Conservation (phyloP, 2,888 invertebrate genomes). For the Chymomyza fuscimana region DNA sequence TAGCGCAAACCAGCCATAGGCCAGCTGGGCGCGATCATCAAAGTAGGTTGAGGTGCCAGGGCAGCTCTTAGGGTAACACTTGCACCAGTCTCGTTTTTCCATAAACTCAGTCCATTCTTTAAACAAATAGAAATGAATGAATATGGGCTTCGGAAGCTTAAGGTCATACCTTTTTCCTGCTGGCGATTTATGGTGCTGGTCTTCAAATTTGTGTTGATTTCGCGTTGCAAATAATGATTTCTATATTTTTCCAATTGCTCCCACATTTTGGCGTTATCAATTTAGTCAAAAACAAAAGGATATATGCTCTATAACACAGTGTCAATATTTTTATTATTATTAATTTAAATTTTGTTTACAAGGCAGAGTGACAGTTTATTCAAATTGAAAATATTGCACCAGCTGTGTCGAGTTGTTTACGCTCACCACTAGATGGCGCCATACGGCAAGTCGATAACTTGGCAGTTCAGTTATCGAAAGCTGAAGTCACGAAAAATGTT, state of each 20-base stretch:
- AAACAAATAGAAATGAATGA: background rate
- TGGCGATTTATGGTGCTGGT: constrained; percentile 48
- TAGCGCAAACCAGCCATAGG: constrained; percentile 70
- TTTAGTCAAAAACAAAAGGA: background rate
- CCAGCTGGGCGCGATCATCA: constrained; percentile 62
- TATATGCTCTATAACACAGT: background rate
- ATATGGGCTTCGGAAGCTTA: no score
- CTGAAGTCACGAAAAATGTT: no score
- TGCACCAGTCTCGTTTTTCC: constrained; percentile 38
- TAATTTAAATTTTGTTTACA: no score
- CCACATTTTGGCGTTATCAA: constrained; percentile 64
- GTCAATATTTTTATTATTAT: no score
- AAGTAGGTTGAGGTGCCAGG: constrained; percentile 55
- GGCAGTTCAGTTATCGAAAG: no score
- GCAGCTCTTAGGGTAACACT: constrained; percentile 30
- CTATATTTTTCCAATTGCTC: constrained; percentile 64
- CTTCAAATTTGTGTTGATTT: constrained; percentile 47
- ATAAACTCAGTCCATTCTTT: constrained; percentile 41
- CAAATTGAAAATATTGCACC: background rate
- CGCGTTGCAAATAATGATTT: constrained; percentile 70
- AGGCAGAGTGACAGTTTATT: background rate
- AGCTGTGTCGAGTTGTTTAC: no score
- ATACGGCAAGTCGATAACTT: no score
- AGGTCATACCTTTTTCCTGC: constrained; percentile 40
- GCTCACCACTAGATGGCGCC: no score